Conservation (phyloP, 2,113 vertebrate genomes). For the Promerops cafer region DNA sequence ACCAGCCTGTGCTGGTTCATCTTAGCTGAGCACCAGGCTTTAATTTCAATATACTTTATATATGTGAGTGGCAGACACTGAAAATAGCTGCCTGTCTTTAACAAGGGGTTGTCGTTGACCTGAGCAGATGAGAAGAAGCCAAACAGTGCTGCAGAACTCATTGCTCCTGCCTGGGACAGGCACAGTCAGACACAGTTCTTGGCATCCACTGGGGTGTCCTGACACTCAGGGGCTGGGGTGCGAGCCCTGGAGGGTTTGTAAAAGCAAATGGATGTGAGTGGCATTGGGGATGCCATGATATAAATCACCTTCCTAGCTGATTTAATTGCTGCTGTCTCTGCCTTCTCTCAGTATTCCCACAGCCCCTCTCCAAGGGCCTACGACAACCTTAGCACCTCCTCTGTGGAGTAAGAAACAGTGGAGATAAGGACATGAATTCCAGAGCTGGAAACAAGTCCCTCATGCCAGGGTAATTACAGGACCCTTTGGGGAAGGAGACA, state of each 20-base stretch:
- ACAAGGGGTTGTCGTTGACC: not conserved
- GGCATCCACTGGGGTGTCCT: not conserved
- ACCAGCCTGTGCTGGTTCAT: not conserved
- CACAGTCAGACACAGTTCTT: not conserved
- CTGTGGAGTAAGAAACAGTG: not conserved
- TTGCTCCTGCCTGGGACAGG: not conserved
- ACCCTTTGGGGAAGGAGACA: not conserved
- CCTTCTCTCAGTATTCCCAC: not conserved
- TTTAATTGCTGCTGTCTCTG: not conserved
- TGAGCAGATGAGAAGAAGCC: not conserved
- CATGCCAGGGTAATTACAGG: not conserved
- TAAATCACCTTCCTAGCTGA: not conserved
- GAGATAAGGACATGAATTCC: not conserved
- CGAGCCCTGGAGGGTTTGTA: not conserved
- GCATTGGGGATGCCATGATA: not conserved
- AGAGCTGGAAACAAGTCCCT: not conserved
- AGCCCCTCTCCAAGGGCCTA: not conserved
- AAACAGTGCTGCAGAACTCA: not conserved
- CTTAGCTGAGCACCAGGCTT: not conserved
- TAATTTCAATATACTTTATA: not conserved
- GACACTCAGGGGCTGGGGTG: rapidly evolving
- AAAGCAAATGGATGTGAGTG: not conserved
- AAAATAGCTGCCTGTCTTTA: not conserved
- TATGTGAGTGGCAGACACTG: not conserved
- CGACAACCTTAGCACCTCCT: not conserved